Conservation (phyloP, 92 coral and sea anemone species). For the Phenganax subtilis region DNA sequence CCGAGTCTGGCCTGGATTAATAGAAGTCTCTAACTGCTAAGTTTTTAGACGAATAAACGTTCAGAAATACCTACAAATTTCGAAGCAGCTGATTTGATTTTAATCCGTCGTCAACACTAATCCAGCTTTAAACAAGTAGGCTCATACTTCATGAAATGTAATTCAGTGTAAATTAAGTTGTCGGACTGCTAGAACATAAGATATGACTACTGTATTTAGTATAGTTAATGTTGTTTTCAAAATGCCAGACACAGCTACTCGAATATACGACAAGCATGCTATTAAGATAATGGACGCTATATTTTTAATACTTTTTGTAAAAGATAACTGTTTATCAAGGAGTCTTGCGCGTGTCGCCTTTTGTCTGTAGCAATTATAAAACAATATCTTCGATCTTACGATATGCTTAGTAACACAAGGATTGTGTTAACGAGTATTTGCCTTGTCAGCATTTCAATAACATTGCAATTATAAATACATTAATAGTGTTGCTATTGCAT, state of each 20-base stretch:
- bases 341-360: neutral
- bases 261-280: neutral
- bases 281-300: neutral
- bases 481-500: neutral
- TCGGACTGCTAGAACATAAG: neutral
- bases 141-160: neutral
- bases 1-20: too few relatives aligned
- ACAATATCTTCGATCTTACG: neutral
- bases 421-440: neutral
- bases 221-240: neutral
- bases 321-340: neutral
- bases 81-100: too few relatives aligned
- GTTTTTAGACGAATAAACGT: too few relatives aligned
- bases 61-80: too few relatives aligned
- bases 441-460: neutral
- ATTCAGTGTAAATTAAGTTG: neutral
- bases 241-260: neutral
- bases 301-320: neutral
- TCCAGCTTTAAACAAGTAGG: too few relatives aligned
- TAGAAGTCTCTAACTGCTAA: too few relatives aligned
- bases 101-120: too few relatives aligned
- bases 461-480: neutral
- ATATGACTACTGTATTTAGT: neutral
- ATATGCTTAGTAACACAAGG: neutral
- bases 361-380: slow-evolving; percentile 1